Base-by-base conservation (phyloP, 2,888 invertebrate genomes). In the Amiota minor region DNA sequence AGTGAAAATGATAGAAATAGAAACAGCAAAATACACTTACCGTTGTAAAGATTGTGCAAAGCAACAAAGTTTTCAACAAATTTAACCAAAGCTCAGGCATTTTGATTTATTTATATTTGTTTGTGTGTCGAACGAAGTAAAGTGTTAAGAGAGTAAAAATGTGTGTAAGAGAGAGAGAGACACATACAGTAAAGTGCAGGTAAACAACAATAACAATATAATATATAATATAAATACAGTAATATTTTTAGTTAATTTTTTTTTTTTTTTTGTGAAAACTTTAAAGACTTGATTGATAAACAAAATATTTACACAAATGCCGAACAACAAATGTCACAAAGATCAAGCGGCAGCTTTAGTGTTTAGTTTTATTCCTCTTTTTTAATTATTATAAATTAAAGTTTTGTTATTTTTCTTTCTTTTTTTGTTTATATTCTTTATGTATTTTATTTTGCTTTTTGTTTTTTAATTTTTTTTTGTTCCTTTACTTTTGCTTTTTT, bases 1-100 rank as follows among this genome's bases (percentile, higher is more conserved):
- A 35, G 35, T 35, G 35, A 8, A 35, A 35, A 35, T 35, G 35
- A 35, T 6, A 6, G 4, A 4, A 4, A 4, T 4, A 6, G 35
- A 35, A 35, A 35, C 4, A 35, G 35, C 2, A 6, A 35, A 4
- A 35, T 4, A 65, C 35, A 16, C 71, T 71, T 68, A 83, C 83
- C 81, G 78, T 77, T 64, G 82, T 77, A 67, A 82, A 80, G 55
- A 83, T 73, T 53, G 80, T 77, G 74, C 83, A 75, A 73, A 83
- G 74, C 72, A 83, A 72, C 73, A 82, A 68, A 46, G 80, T 74
- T 75, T 77, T 81, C 20, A 83, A 71, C 20, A 83, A 68, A 78
- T 72, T 80, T 76, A 76, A 80, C 80, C 82, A 82, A 77, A 81
- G 73, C 14, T 78, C 77, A 74, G 75, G 74, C 82, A 83, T 82